phyloP scores from a whole-genome alignment of 1,140 invertebrate genomes.

The Probaryconus sp. region DNA sequence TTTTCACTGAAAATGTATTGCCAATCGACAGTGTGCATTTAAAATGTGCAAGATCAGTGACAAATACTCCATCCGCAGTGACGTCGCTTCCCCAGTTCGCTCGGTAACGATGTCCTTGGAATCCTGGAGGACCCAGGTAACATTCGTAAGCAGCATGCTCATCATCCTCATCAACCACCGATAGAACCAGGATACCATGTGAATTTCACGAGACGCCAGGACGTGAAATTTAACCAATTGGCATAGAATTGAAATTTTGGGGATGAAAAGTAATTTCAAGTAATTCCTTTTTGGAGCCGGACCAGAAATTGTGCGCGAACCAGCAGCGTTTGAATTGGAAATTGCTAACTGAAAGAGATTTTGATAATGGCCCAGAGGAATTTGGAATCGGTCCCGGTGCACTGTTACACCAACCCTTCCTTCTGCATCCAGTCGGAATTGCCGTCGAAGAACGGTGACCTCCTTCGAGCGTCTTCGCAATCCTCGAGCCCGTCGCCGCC shows the following conservation, averaged over 20 bases:
- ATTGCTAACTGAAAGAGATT: too few species aligned
- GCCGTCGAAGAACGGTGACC: constrained; percentile 10
- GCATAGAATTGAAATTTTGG: too few species aligned
- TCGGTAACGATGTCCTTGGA: constrained; percentile 68
- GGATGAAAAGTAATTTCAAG: too few species aligned
- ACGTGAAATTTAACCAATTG: constrained; percentile 14
- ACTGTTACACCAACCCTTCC: constrained; percentile 86
- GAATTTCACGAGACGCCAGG: not conserved
- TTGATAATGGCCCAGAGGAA: constrained; percentile 43
- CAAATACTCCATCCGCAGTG: constrained; percentile 25
- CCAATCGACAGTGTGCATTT: not conserved
- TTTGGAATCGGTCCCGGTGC: constrained; percentile 63
- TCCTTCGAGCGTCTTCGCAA: constrained; percentile 13
- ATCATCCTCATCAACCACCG: constrained; percentile 66
- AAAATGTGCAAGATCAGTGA: constrained; percentile 64
- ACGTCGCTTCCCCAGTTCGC: constrained; percentile 32
- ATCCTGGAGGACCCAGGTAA: constrained; percentile 61
- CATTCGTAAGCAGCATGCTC: constrained; percentile 66
- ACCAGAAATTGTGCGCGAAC: too few species aligned
- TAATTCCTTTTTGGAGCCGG: too few species aligned
- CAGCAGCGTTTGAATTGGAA: too few species aligned
- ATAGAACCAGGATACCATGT: too few species aligned
- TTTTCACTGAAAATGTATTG: too few species aligned
- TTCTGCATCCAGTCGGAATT: constrained; percentile 87
- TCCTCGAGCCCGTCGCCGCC: constrained; percentile 47